These are phyloP conservation scores for Rhynchonycteris naso DNA, from an alignment of 2,797 vertebrate species.

Conservation along the genomic window DNA sequence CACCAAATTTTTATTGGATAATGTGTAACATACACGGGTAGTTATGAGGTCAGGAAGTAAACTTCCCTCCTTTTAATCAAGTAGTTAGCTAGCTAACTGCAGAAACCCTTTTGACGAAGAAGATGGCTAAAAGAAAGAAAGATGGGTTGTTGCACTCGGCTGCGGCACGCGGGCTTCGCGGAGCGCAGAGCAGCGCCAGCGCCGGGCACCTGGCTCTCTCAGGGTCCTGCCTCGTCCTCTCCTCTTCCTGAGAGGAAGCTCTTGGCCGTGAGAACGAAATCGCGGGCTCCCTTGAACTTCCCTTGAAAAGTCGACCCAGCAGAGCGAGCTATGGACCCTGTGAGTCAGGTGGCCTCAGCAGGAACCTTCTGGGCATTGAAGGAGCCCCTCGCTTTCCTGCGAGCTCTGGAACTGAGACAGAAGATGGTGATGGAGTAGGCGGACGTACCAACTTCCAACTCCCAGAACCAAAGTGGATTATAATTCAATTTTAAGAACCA, in stretches of 20 bases:
- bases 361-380: conserved; percentile 93
- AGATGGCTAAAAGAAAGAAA: too few species aligned
- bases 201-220: rapidly evolving
- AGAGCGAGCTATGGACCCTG: conserved; percentile 77
- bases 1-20: too few species aligned
- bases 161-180: neutral
- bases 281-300: conserved; percentile 41
- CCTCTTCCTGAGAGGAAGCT: neutral
- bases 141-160: neutral
- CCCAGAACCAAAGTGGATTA: too few species aligned
- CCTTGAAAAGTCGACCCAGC: neutral
- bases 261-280: neutral
- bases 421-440: too few species aligned
- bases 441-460: too few species aligned
- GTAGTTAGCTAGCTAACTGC: too few species aligned
- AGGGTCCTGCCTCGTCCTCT: neutral
- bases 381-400: conserved; percentile 95
- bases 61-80: too few species aligned
- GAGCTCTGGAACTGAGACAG: conserved; percentile 94
- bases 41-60: too few species aligned
- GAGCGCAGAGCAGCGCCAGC: neutral
- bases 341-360: conserved; percentile 86
- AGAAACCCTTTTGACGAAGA: too few species aligned
- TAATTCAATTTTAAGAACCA: too few species aligned
- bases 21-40: too few species aligned